Base-by-base conservation (phyloP, 1,140 invertebrate species). In the Campoletis sonorensis region DNA sequence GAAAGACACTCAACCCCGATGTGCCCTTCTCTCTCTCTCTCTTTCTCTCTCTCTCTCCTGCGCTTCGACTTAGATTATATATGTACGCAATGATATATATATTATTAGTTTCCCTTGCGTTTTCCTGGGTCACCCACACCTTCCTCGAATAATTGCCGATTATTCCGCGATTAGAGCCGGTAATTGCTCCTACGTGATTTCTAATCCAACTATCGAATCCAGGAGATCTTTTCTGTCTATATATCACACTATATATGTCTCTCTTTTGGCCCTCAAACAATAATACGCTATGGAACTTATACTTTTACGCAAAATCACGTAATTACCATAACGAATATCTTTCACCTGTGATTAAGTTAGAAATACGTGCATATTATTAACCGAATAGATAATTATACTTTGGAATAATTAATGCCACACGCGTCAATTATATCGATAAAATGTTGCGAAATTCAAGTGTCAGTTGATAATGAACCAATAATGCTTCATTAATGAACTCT, bases 121-220 rank as follows among this genome's bases (percentile, higher is more conserved):
- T 70, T 67, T 40, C 61, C 45, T 51, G 78, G 81, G 11, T 75
- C 68, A 70, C 82, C 72, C 54, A 73, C 51, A 58, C 78, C 58
- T 82, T 81, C 76, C 61, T 16, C 27, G 84, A 79, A 82, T 86
- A 86, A 86, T 86, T 86, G 84, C 79, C 76, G 76, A 78, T 78
- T 78, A 78, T 67, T 78, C 58, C 61, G 26, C 76, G 76, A 78
- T 78, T 78, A 78, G 76, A 78, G 26, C 76, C 27, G 67, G 76
- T 78, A 78, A 78, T 78, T 67, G 76, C 76, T 67, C 21, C 76
- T 78, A 78, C 76, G 76, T 78, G 76, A 78, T 78, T 78, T 78
- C 76, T 78, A 78, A 78, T 78, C 67, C 45, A 33, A 4, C 33
- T 78, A 78, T 78, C 76, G 58, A 67, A 78, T 45, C 67, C 61